Percentiles rank a stretch among this genome's conserved stretches.
These are phyloP conservation scores for Electrona antarctica DNA, from an alignment of 2,113 vertebrate genomes.

Conservation along the genomic window DNA sequence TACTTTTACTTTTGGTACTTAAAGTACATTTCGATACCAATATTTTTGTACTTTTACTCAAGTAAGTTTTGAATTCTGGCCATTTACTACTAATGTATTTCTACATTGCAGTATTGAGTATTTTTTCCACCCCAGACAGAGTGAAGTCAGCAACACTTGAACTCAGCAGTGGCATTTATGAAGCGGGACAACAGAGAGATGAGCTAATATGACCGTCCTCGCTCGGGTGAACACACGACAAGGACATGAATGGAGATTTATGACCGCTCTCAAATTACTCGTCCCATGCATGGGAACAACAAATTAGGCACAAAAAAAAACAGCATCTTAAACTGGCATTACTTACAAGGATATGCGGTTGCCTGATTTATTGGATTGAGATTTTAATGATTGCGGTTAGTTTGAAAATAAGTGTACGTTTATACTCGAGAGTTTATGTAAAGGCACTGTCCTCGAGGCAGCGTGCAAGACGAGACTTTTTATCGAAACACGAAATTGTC, in stretches of 20 bases:
- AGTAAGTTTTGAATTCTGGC: too few species aligned
- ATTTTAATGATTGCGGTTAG: background rate
- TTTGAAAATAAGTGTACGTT: slow-evolving; percentile 1
- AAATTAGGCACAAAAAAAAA: slow-evolving; percentile 7
- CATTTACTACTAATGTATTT: too few species aligned
- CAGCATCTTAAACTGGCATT: background rate
- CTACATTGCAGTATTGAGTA: too few species aligned
- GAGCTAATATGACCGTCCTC: slow-evolving; percentile 49
- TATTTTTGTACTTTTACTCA: too few species aligned
- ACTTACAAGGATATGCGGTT: slow-evolving; percentile 16
- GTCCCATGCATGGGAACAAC: slow-evolving; percentile 24
- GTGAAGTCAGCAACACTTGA: slow-evolving; percentile 71
- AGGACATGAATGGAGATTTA: slow-evolving; percentile 48
- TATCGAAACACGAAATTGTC: slow-evolving; percentile 18
- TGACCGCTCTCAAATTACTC: slow-evolving; percentile 35
- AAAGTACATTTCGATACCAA: too few species aligned
- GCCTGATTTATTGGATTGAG: background rate
- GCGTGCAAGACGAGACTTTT: background rate
- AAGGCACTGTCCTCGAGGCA: background rate
- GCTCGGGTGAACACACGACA: slow-evolving; percentile 43
- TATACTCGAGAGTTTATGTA: background rate
- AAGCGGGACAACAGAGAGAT: slow-evolving; percentile 45
- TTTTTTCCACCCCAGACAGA: slow-evolving; percentile 37
- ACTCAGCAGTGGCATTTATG: slow-evolving; percentile 55
- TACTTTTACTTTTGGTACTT: too few species aligned